phyloP scores from a whole-genome alignment of 2,797 vertebrate species.

The Dryobates pubescens region DNA sequence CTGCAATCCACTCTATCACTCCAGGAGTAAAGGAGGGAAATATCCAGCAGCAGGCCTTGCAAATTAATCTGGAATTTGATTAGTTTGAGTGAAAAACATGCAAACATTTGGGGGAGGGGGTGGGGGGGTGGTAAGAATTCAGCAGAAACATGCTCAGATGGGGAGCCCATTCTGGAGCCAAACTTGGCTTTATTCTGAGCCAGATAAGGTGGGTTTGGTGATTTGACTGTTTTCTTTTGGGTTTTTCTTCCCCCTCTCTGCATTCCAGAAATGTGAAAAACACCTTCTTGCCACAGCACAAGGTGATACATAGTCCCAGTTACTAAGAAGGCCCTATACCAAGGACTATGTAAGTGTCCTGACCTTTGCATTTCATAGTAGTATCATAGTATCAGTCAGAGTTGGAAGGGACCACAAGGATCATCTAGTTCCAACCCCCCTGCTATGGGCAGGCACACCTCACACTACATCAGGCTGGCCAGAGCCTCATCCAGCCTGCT shows the following conservation, averaged over 20 bases:
- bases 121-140: too few relatives aligned
- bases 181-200: background rate
- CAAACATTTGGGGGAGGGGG: background rate
- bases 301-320: background rate
- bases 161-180: background rate
- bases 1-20: background rate
- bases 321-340: too few relatives aligned
- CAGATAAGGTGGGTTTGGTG: background rate
- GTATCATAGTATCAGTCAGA: too few relatives aligned
- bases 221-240: background rate
- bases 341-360: background rate
- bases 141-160: rapidly evolving
- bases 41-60: background rate
- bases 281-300: background rate
- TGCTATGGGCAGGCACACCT: too few relatives aligned
- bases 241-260: rapidly evolving
- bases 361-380: too few relatives aligned
- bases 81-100: background rate
- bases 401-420: too few relatives aligned
- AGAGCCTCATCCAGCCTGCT: too few relatives aligned
- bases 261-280: background rate
- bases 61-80: background rate
- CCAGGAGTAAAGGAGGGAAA: background rate
- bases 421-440: too few relatives aligned
- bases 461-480: too few relatives aligned